These are phyloP conservation scores for Cossypha dichroa DNA, from an alignment of 2,797 vertebrate genomes.

Conservation along the genomic window DNA sequence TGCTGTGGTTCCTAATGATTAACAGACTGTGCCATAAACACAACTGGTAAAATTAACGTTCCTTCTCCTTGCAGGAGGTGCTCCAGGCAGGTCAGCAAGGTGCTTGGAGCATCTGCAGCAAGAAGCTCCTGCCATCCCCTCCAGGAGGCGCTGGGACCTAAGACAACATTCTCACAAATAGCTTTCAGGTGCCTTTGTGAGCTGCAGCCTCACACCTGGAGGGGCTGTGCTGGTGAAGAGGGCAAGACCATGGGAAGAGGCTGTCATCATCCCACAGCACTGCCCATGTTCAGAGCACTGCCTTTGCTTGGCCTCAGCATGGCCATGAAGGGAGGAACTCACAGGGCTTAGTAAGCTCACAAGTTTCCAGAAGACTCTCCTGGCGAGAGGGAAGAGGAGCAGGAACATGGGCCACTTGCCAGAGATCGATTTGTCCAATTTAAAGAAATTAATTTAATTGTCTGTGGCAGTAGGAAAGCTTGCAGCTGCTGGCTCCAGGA, in stretches of 20 bases:
- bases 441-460: conserved; percentile 37
- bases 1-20: neutral
- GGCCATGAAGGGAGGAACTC: neutral
- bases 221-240: neutral
- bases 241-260: neutral
- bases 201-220: neutral
- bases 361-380: conserved; percentile 17
- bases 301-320: neutral
- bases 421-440: neutral
- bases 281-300: neutral
- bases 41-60: neutral
- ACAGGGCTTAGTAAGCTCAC: neutral
- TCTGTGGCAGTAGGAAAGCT: conserved; percentile 13
- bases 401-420: neutral
- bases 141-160: neutral
- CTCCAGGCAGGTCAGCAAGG: neutral
- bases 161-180: rapidly evolving
- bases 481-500: conserved; percentile 42
- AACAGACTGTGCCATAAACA: neutral
- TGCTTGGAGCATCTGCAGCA: rapidly evolving
- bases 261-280: neutral
- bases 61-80: neutral
- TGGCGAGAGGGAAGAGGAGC: neutral
- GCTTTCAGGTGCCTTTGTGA: neutral
- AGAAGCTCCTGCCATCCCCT: neutral